These are phyloP conservation scores for Polydrusus pterygomalis DNA, from an alignment of 2,888 invertebrate genomes.

Conservation along the genomic window DNA sequence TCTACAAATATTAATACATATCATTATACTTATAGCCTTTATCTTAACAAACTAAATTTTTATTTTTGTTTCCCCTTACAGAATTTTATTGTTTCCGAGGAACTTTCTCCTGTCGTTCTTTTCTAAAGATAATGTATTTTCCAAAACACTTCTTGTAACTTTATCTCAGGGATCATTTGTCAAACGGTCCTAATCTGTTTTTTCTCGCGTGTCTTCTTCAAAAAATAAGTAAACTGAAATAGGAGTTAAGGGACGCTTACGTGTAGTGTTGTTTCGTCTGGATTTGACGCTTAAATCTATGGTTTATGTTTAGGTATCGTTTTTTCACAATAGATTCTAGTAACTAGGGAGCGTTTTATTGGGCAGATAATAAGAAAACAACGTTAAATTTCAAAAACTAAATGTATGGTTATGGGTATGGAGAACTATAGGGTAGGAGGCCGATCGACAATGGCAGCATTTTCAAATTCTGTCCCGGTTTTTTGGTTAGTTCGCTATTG, in stretches of 20 bases:
- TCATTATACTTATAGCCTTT: no score
- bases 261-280: slow-evolving; percentile 9
- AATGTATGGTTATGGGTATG: no score
- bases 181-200: neutral
- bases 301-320: neutral
- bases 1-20: no score
- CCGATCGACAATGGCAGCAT: no score
- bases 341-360: neutral
- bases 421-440: no score
- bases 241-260: neutral
- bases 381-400: no score
- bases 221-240: slow-evolving; percentile 13
- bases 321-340: neutral
- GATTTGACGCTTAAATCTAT: neutral
- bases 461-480: no score
- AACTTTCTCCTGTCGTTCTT: neutral
- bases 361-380: neutral
- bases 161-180: slow-evolving; percentile 6
- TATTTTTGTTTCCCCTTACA: neutral
- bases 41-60: no score
- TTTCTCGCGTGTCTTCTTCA: neutral
- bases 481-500: no score
- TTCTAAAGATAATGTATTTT: neutral
- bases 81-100: no score
- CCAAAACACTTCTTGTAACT: neutral